phyloP scores from a whole-genome alignment of 2,888 invertebrate species.

The Priocnemis perturbator region DNA sequence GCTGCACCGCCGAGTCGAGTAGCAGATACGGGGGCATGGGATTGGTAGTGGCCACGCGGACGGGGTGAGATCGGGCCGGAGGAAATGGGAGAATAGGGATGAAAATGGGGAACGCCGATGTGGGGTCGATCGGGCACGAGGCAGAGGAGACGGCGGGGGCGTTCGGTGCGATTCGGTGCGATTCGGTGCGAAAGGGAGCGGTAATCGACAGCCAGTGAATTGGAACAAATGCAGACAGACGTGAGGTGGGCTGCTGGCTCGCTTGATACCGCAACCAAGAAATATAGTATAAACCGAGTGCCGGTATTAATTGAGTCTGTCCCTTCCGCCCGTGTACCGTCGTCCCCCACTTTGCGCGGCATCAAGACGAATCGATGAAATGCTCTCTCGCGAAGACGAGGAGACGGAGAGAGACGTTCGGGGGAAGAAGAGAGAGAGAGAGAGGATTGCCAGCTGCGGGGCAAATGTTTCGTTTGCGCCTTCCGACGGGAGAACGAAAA shows the following conservation, averaged over 20 bases:
- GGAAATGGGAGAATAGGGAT: constrained; percentile 58
- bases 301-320: constrained; percentile 61
- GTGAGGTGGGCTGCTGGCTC: constrained; percentile 53
- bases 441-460: neutral
- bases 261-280: constrained; percentile 58
- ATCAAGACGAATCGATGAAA: constrained; percentile 55
- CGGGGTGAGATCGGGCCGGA: constrained; percentile 16
- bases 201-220: constrained; percentile 70
- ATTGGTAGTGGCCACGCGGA: constrained; percentile 8
- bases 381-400: constrained; percentile 18
- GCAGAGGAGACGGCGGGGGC: constrained; percentile 12
- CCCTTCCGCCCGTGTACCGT: constrained; percentile 35
- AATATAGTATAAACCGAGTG: constrained; percentile 56
- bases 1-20: constrained; percentile 29
- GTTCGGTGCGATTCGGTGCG: constrained; percentile 5
- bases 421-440: constrained; percentile 18
- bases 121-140: constrained; percentile 36
- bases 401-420: constrained; percentile 13
- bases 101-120: constrained; percentile 54
- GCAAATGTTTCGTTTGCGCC: no score
- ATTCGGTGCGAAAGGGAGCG: constrained; percentile 54
- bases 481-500: no score
- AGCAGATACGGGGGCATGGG: constrained; percentile 19
- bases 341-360: constrained; percentile 40
- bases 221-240: constrained; percentile 70